Conservation (phyloP, 2,888 invertebrate species). For the Xanthorhoe designata region DNA sequence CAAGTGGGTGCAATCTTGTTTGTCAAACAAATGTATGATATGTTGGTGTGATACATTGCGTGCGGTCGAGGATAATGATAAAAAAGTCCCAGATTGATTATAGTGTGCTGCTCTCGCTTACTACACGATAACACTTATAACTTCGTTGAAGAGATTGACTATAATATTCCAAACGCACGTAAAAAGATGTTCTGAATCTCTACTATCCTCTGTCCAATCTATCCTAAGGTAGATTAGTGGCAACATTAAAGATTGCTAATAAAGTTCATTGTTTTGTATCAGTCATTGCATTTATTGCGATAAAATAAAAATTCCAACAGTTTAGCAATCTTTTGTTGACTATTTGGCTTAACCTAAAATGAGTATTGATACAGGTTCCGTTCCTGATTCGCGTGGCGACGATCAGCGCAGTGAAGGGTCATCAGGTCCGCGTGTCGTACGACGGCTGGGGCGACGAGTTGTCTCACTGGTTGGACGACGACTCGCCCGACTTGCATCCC, state of each 20-base stretch:
- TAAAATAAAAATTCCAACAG: no score
- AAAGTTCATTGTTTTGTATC: no score
- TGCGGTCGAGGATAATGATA: conserved; percentile 14
- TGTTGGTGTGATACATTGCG: conserved; percentile 16
- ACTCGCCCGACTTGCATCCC: conserved; percentile 95
- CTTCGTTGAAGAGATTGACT: no score
- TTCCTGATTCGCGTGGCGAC: conserved; percentile 94
- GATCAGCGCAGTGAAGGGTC: conserved; percentile 90
- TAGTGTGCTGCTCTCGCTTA: not conserved
- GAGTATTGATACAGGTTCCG: conserved; percentile 81
- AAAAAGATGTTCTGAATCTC: no score
- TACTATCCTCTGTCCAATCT: no score
- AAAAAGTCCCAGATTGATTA: conserved; percentile 5
- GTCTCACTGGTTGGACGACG: conserved; percentile 96
- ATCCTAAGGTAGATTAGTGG: no score
- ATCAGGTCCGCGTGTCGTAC: conserved; percentile 92
- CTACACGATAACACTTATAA: not conserved
- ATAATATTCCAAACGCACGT: no score
- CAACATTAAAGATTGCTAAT: no score
- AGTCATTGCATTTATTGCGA: no score
- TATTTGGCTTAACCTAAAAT: no score
- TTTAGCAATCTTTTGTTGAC: no score
- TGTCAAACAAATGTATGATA: conserved; percentile 16
- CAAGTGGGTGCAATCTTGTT: conserved; percentile 17
- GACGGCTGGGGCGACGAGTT: conserved; percentile 95